Percentiles rank a stretch among this genome's conserved stretches.
Conservation (phyloP, 2,888 invertebrate species). For the Papilio protenor region DNA sequence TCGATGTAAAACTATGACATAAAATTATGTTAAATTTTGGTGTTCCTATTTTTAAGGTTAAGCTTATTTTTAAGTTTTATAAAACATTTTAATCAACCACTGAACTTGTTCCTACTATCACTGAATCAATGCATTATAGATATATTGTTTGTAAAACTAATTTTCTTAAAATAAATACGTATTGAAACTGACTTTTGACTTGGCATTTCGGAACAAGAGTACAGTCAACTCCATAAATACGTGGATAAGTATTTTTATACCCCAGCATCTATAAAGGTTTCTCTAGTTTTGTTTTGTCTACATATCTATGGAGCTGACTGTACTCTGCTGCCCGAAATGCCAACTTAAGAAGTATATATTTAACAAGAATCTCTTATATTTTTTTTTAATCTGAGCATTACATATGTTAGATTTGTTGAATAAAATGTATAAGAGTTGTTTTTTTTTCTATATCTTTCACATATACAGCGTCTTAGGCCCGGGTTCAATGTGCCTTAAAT, state of each 20-base stretch:
- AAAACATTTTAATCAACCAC: background rate
- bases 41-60: constrained; percentile 20
- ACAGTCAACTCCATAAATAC: too few relatives aligned
- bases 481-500: background rate
- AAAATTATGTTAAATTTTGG: background rate
- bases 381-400: background rate
- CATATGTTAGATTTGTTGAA: background rate
- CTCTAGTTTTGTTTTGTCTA: background rate
- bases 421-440: background rate
- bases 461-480: background rate
- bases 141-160: background rate
- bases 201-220: background rate
- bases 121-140: background rate
- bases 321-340: background rate
- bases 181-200: background rate
- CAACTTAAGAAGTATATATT: background rate
- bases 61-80: constrained; percentile 10
- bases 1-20: background rate
- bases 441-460: background rate
- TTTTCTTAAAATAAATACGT: background rate
- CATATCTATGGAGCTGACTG: too few relatives aligned
- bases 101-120: background rate
- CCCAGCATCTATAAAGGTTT: background rate
- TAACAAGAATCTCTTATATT: constrained; percentile 1
- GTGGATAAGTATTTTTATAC: too few relatives aligned